Evolutionary conservation across 2,797 vertebrate genomes (phyloP).

Genomic region (Melanotaenia nigrans): DNA sequence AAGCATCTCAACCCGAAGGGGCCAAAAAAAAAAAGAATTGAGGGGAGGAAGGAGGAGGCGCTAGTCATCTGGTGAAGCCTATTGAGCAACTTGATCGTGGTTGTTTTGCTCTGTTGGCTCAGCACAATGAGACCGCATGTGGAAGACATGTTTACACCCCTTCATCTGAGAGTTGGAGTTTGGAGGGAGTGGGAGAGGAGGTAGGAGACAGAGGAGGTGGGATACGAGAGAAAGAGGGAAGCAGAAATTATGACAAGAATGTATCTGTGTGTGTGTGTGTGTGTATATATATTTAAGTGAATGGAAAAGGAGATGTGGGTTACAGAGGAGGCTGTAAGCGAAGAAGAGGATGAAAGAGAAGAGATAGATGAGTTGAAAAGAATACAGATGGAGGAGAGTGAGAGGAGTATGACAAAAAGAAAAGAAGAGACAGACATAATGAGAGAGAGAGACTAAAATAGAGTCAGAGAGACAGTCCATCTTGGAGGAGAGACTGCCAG

Average conservation of each 20-base stretch:
- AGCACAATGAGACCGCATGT: slow-evolving; percentile 75
- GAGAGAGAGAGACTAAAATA: slow-evolving; percentile 56
- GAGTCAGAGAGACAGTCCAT: slow-evolving; percentile 53
- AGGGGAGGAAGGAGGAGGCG: slow-evolving; percentile 44
- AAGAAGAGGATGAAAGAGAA: slow-evolving; percentile 35
- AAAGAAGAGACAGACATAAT: slow-evolving; percentile 42
- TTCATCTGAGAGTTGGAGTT: slow-evolving; percentile 61
- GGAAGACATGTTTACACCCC: slow-evolving; percentile 73
- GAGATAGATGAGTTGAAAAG: slow-evolving; percentile 33
- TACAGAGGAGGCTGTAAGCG: slow-evolving; percentile 34
- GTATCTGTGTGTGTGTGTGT: slow-evolving; percentile 7
- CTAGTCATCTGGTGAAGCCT: slow-evolving; percentile 70
- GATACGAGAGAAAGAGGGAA: slow-evolving; percentile 40
- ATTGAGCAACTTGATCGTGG: slow-evolving; percentile 75
- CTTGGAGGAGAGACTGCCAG: slow-evolving; percentile 51
- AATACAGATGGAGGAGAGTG: slow-evolving; percentile 37
- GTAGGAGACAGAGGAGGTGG: slow-evolving; percentile 55
- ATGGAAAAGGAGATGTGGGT: slow-evolving; percentile 29
- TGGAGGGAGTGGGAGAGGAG: slow-evolving; percentile 52
- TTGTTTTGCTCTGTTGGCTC: slow-evolving; percentile 77
- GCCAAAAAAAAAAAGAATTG: slow-evolving; percentile 8
- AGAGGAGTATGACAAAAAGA: slow-evolving; percentile 45
- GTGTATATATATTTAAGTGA: slow-evolving; percentile 14
- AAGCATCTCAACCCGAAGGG: slow-evolving; percentile 76
- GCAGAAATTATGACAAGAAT: slow-evolving; percentile 56